Evolutionary conservation across 2,113 vertebrate genomes (phyloP), one percentile per base, ranked within the genome.

Genomic region (Herpailurus yagouaroundi): DNA sequence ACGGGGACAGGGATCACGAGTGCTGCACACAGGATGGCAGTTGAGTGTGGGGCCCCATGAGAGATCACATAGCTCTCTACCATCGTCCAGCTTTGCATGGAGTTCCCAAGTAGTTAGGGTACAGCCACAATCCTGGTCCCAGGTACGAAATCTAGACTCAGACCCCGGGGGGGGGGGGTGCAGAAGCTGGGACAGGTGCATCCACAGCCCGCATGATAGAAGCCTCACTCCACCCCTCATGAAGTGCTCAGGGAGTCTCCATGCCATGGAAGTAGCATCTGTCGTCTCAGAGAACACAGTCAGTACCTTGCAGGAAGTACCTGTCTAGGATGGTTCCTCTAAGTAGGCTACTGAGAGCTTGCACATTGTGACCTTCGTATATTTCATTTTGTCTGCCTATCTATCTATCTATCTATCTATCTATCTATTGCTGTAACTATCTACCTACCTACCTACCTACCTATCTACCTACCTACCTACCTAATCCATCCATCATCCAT

Each of bases 1-100:
- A 8, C 2, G 3, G 21, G 2, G n/a, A 15, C 0, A 21, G 50
- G 4, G 19, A 23, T 33, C 38, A 25, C 31, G 12, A 3, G 0
- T 4, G 41, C 10, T 7, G 21, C 14, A 38, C 23, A 25, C 71
- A 48, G 29, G 71, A 6, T 9, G 41, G 31, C 27, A 14, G 23
- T 38, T 5, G 15, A 76, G 25, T 21, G 3, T 9, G 33, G 23
- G 23, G 15, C 14, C 66, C 6, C 14, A 15, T 3, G 41, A 41
- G 45, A 50, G 3, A 12, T 3, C 29, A 63, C 31, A n/a, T 7
- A n/a, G 63, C 10, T 25, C 5, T 15, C 50, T 4, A 7, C n/a
- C 5, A 7, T 36, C 29, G 5, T 9, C 48, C 23, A 29, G 76
- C 7, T 33, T 33, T 11, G 8, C 41, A 15, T 5, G 52, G 52